These are phyloP conservation scores for Ceratotherium simum DNA, from an alignment of 2,113 vertebrate species.

Conservation along the genomic window DNA sequence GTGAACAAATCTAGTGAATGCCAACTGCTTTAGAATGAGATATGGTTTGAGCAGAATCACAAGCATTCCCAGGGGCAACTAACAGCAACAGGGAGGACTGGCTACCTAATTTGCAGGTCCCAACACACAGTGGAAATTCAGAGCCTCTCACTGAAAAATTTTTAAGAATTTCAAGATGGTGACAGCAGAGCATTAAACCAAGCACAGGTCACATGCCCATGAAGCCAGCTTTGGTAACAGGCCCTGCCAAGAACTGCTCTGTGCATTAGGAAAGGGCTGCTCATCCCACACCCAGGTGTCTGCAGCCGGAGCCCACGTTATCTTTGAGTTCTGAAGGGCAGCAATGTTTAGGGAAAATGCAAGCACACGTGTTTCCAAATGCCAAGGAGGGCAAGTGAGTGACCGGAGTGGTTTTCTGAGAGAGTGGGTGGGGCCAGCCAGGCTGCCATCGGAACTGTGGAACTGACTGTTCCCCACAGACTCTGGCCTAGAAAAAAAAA, in stretches of 20 bases:
- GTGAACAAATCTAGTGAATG: background rate
- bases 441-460: conserved; percentile 38
- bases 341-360: conserved; percentile 6
- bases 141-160: background rate
- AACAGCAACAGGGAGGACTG: background rate
- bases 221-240: background rate
- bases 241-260: background rate
- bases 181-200: background rate
- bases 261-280: background rate
- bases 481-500: conserved; percentile 57
- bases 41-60: background rate
- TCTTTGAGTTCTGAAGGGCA: conserved; percentile 5
- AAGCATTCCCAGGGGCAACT: background rate
- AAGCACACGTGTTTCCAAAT: conserved; percentile 30
- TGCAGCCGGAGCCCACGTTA: background rate
- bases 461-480: conserved; percentile 73
- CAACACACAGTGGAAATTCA: background rate
- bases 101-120: background rate
- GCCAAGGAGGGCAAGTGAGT: background rate
- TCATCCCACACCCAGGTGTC: background rate
- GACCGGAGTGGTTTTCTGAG: conserved; percentile 36
- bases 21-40: conserved; percentile 7
- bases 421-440: conserved; percentile 45
- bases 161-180: conserved; percentile 4
- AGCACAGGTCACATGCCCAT: background rate